Conservation (phyloP, 2,113 vertebrate species). For the Orycteropus afer region DNA sequence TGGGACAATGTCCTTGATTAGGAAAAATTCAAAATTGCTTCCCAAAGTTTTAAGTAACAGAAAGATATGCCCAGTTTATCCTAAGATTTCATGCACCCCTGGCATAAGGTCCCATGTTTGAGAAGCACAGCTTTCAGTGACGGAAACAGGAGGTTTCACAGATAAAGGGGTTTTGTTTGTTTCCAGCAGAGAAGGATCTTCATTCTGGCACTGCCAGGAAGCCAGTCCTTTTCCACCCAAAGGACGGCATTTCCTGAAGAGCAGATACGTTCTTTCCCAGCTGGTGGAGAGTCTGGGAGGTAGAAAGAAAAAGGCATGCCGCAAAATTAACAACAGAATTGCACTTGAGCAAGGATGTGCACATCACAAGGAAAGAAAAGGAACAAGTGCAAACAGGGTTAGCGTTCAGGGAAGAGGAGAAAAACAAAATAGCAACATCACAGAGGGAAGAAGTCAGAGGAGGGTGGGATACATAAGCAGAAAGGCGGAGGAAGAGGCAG, state of each 20-base stretch:
- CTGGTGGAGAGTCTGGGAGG: not conserved
- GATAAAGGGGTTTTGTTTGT: constrained; percentile 74
- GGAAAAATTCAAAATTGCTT: constrained; percentile 26
- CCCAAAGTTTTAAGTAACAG: not conserved
- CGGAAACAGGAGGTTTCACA: constrained; percentile 70
- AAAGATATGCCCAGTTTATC: constrained; percentile 43
- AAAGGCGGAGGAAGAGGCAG: not conserved
- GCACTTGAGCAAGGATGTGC: not conserved
- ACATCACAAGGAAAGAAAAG: not conserved
- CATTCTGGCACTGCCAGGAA: constrained; percentile 69
- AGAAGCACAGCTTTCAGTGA: constrained; percentile 29
- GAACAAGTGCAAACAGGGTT: not conserved
- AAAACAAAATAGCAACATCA: not conserved
- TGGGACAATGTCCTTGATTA: not conserved
- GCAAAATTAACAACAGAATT: not conserved
- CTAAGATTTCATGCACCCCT: constrained; percentile 55
- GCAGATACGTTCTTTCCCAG: constrained; percentile 9
- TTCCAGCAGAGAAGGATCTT: constrained; percentile 64
- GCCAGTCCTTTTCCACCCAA: constrained; percentile 61
- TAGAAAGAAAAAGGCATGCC: not conserved
- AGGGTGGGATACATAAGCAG: not conserved
- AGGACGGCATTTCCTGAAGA: constrained; percentile 74
- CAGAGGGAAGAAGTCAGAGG: not conserved
- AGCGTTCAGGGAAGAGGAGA: not conserved
- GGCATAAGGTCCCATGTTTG: constrained; percentile 7